Evolutionary conservation across 1,140 invertebrate genomes (phyloP), one percentile per base, ranked within the genome.

Genomic region (Aleiodes sp.): DNA sequence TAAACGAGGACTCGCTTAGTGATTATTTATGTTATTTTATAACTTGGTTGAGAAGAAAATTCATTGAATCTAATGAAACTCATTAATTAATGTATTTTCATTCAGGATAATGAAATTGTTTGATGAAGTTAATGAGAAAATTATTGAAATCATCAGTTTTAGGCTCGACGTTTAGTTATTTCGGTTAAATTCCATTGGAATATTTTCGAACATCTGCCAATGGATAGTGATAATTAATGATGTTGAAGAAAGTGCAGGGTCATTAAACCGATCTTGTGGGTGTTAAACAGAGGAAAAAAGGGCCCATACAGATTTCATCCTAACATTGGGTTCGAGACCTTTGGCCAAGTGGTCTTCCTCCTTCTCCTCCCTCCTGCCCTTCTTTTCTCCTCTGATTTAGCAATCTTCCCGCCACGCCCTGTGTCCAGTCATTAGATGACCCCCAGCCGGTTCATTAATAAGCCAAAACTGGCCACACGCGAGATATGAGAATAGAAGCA

Each of bases 371-470:
- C 31, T 24, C 33, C 33, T 65, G n/a, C 16, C 12, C 21, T 24
- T 43, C 46, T 46, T 33, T 28, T 14, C 66, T 70, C 76, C 78
- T 78, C 83, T 81, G 78, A 83, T 84, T 85, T 84, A 81, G 83
- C 83, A 84, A 86, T 84, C 83, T 84, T 80, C 70, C 73, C 76
- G 77, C 82, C 83, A 83, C 84, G 82, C 83, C 83, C 80, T 76
- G 75, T 80, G 82, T 82, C 82, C 78, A 79, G 82, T 84, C 83
- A 80, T 79, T 83, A 80, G 79, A 80, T 78, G 78, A 80, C 73
- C 76, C 70, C 71, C 72, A 73, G 72, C 71, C 71, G 70, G 76
- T 81, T 81, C 79, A 80, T 84, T 84, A 84, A 85, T 82, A 82
- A 86, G 75, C 73, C 78, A 72, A 78, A 80, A 80, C 70, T 75